phyloP scores from a whole-genome alignment of 2,113 vertebrate species.

The Callaeas wilsoni region DNA sequence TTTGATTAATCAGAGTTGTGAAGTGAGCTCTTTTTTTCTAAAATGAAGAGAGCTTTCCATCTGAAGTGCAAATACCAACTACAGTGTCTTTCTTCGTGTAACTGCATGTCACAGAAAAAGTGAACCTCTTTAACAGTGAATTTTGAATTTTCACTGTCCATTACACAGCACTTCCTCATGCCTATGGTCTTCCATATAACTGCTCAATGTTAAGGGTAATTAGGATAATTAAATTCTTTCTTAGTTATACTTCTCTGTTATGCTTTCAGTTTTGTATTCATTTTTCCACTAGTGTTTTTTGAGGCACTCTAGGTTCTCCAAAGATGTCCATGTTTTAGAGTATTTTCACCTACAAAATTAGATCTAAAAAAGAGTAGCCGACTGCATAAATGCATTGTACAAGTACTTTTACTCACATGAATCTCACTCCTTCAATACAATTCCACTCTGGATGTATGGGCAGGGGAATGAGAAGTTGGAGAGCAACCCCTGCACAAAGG shows the following conservation, averaged over 20 bases:
- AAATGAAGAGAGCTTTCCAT: accelerated
- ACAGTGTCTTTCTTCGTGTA: background rate
- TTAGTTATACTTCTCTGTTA: background rate
- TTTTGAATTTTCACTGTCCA: background rate
- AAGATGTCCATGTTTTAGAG: background rate
- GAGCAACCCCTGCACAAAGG: background rate
- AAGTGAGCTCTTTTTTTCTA: background rate
- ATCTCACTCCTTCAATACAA: background rate
- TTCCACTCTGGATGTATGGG: background rate
- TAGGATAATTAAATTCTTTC: background rate
- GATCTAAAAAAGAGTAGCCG: background rate
- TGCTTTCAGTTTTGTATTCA: background rate
- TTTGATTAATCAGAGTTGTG: background rate
- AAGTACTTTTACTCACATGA: background rate
- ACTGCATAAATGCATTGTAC: background rate
- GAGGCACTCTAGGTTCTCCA: background rate
- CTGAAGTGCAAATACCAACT: background rate
- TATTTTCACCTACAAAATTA: background rate
- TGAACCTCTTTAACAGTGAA: background rate
- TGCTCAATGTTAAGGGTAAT: background rate
- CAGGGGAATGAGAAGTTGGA: background rate
- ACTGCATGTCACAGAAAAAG: background rate
- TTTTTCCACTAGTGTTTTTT: background rate
- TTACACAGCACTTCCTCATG: background rate
- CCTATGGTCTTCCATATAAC: background rate